A percentile compares a stretch with the other conserved stretches of the same genome.
These are phyloP conservation scores for Oreochromis aureus DNA, from an alignment of 2,113 vertebrate genomes.

Conservation along the genomic window DNA sequence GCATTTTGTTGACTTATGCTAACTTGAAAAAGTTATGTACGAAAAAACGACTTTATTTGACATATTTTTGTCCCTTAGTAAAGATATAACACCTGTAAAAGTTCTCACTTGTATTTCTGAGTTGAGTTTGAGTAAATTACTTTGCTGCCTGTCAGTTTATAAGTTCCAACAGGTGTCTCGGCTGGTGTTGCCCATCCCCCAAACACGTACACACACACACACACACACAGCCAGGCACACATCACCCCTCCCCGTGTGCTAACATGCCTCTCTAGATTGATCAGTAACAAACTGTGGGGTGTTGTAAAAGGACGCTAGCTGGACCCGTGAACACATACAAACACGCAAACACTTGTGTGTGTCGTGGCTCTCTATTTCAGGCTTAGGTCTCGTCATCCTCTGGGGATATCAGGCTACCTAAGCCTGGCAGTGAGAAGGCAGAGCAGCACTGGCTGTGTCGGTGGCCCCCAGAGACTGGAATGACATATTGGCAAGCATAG, in stretches of 20 bases:
- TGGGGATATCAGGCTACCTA: conserved; percentile 26
- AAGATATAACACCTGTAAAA: too few species aligned
- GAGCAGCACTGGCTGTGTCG: neutral
- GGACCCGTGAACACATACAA: neutral
- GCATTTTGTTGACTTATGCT: neutral
- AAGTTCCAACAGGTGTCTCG: conserved; percentile 69
- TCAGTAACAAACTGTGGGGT: conserved; percentile 40
- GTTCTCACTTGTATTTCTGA: neutral
- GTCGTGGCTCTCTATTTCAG: conserved; percentile 42
- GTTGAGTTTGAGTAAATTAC: neutral
- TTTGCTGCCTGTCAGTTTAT: conserved; percentile 30
- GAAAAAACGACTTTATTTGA: neutral
- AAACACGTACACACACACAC: neutral
- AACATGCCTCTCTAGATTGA: conserved; percentile 35
- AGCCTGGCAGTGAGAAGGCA: neutral
- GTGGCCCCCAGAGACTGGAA: neutral
- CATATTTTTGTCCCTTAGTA: fast-evolving
- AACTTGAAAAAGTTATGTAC: neutral
- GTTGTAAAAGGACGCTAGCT: neutral
- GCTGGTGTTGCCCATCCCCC: conserved; percentile 44
- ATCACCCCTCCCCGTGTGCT: conserved; percentile 14
- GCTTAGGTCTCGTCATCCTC: conserved; percentile 14
- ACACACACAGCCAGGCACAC: neutral
- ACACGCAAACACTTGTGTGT: neutral
- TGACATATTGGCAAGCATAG: neutral